Evolutionary conservation across 1,140 invertebrate species (phyloP).

Genomic region (Calosoma granatense): DNA sequence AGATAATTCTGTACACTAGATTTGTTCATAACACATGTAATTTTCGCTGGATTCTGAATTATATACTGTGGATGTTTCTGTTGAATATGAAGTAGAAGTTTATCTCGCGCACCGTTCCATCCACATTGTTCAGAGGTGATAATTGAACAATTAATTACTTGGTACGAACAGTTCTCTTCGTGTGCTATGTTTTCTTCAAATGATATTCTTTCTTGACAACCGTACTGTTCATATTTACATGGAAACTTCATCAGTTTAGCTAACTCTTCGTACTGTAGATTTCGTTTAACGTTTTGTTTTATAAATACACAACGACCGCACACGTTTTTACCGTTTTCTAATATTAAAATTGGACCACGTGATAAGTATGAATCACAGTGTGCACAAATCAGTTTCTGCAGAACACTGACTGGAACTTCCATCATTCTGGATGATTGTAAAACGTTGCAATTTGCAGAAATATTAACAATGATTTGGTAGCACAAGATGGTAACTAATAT

Average conservation of each 20-base stretch:
- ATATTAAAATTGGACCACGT: not conserved
- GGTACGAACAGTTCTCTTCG: not conserved
- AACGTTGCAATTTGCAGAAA: too few species aligned
- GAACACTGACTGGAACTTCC: not conserved
- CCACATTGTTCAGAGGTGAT: not conserved
- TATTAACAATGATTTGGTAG: too few species aligned
- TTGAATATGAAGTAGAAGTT: not conserved
- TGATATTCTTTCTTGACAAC: not conserved
- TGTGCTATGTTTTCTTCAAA: conserved; percentile 37
- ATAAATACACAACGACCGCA: not conserved
- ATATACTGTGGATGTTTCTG: not conserved
- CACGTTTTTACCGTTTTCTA: not conserved
- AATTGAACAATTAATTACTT: conserved; percentile 47
- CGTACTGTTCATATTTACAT: not conserved
- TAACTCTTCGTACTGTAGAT: not conserved
- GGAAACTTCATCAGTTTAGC: not conserved
- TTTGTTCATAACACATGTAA: not conserved
- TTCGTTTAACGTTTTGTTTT: not conserved
- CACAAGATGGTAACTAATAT: too few species aligned
- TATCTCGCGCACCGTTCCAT: not conserved
- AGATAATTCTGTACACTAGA: not conserved
- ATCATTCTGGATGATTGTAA: too few species aligned
- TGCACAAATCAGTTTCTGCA: not conserved
- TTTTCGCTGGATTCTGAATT: not conserved
- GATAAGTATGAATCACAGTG: not conserved